Base-by-base conservation (phyloP, 2,797 vertebrate species). In the Phrynocephalus forsythii region DNA sequence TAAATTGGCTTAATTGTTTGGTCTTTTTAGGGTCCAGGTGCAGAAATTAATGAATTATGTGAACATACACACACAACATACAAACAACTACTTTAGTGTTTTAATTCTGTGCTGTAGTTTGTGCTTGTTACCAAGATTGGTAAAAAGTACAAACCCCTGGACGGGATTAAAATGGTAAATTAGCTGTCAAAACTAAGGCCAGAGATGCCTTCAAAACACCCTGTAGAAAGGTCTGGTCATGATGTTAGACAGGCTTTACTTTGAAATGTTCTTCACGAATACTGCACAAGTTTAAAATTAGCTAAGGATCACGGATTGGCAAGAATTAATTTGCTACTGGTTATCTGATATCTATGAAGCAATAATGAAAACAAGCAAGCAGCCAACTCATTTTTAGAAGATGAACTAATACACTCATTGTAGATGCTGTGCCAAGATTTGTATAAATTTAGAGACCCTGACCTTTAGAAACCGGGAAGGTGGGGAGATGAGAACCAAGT, bases 161-260 rank as follows among this genome's bases (percentile, higher is more conserved):
- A 56, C 52, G 15, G 52, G 52, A 56, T 56, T 2, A 56, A 56
- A 56, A 13, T 13, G 13, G 9, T 15, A 56, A 56, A 56, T 9
- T 56, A 56, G 52, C 52, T 56, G 52, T 56, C 4, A 20, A 44
- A 26, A 16, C 44, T 85, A 48, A 80, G 22, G 48, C 52, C 67
- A 30, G 50, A 79, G 56, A 66, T 20, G 30, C 26, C 3, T 50
- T 80, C 56, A 33, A 18, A 86, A 73, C 85, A 82, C 38, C 86
- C 7, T 80, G 79, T 56, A 76, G 60, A 72, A 78, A 10, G 33
- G 16, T 22, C 63, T 79, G 71, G 20, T 90, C 87, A 90, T 86
- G 79, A 87, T 91, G 87, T 86, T 90, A 83, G 28, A 11, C 78
- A 88, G 84, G 2, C 86, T 84, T 82, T 84, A 60, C 33, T 28